Percentiles rank a stretch among this genome's conserved stretches.
phyloP scores from a whole-genome alignment of 2,888 invertebrate genomes.

The Apotomis capreana region DNA sequence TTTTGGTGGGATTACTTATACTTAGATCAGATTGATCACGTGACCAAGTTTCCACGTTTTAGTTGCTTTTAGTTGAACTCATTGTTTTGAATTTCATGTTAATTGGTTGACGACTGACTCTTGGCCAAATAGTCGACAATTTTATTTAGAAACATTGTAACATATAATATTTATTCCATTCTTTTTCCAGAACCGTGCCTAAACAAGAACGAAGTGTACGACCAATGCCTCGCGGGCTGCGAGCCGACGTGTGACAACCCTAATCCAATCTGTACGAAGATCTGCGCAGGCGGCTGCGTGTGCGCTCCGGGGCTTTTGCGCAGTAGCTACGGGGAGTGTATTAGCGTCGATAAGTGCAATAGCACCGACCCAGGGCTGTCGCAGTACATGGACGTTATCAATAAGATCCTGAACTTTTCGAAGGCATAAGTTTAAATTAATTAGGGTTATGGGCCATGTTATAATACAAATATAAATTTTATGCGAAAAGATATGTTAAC shows the following conservation, averaged over 20 bases:
- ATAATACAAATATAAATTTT: too few species aligned
- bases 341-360: constrained; percentile 71
- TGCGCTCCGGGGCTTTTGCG: constrained; percentile 68
- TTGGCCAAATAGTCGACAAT: too few species aligned
- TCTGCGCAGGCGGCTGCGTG: constrained; percentile 70
- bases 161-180: too few species aligned
- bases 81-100: too few species aligned
- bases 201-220: constrained; percentile 69
- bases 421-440: constrained; percentile 38
- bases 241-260: constrained; percentile 70
- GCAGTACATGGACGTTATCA: constrained; percentile 68
- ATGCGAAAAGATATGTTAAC: too few species aligned
- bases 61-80: too few species aligned
- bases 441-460: too few species aligned
- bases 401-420: constrained; percentile 64
- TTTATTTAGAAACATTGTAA: too few species aligned
- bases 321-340: constrained; percentile 61
- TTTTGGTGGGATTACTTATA: too few species aligned
- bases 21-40: too few species aligned
- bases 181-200: constrained; percentile 66
- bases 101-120: too few species aligned
- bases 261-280: constrained; percentile 67
- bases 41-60: too few species aligned
- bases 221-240: constrained; percentile 67
- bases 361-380: constrained; percentile 57